phyloP scores from a whole-genome alignment of 2,888 invertebrate species.

The Stramonita haemastoma region DNA sequence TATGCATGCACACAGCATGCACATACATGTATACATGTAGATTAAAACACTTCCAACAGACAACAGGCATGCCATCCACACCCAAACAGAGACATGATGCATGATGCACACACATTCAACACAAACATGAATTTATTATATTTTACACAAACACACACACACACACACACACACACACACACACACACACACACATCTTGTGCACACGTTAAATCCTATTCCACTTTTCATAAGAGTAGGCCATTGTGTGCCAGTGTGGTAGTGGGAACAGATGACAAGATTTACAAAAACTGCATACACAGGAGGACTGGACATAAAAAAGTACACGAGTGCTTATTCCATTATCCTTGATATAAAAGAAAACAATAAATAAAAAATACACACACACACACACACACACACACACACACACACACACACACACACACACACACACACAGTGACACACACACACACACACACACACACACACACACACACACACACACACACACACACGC shows the following conservation, averaged over 20 bases:
- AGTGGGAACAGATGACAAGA: too few relatives aligned
- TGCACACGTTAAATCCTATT: too few relatives aligned
- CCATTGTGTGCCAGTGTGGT: too few relatives aligned
- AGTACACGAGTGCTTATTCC: too few relatives aligned
- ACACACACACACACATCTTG: constrained; percentile 5
- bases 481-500: neutral
- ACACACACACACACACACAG: neutral
- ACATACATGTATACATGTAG: neutral
- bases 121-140: too few relatives aligned
- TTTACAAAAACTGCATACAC: too few relatives aligned
- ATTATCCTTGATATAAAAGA: too few relatives aligned
- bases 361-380: too few relatives aligned
- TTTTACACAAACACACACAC: neutral
- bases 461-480: neutral
- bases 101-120: neutral
- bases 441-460: neutral
- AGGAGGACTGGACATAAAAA: too few relatives aligned
- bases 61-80: too few relatives aligned
- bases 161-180: neutral
- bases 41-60: too few relatives aligned
- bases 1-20: neutral
- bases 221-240: too few relatives aligned
- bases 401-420: constrained; percentile 10
- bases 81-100: neutral
- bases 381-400: neutral